Evolutionary conservation across 2,888 invertebrate genomes (phyloP), one percentile per base, ranked within the genome.

Genomic region (Dasypolia templi): DNA sequence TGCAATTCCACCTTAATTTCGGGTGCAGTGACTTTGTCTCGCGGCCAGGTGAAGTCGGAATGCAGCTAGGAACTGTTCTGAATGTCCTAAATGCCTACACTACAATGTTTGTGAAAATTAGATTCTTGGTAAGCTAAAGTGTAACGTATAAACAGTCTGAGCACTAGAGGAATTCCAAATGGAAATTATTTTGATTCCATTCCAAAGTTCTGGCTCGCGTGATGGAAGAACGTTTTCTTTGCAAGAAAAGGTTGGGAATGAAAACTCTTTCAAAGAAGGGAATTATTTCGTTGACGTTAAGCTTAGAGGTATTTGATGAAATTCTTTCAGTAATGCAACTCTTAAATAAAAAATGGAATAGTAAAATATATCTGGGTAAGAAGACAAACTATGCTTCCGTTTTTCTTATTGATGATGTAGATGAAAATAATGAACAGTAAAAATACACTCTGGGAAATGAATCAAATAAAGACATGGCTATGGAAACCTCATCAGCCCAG

Each of bases 91-190:
- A 86, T 85, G 83, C 84, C 74, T 49, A 75, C 71, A 72, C 79
- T 80, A 80, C 79, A 83, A 82, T 83, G 87, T 86, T 83, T 85
- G 85, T 70, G 89, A 77, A 89, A 90, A 91, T 91, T 89, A 89
- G 88, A 91, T 91, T 91, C 84, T 86, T 79, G 72, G 56, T 72
- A 58, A 66, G 58, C 65, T 72, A 75, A 68, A 73, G 63, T 80
- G 77, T 72, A 73, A 74, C 68, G 71, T 73, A 55, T 66, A 53
- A 66, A 62, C 62, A 61, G 68, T 67, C 46, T 58, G 65, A 56
- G 58, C 55, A 68, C 65, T 71, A 59, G 46, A 69, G 75, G 81
- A 84, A 86, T 84, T 72, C 58, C 29, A 67, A 66, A 63, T 75
- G 63, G 63, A 67, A 83, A 75, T 86, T 71, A 87, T 81, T 75